phyloP scores from a whole-genome alignment of 2,113 vertebrate genomes.

The Procapra przewalskii region DNA sequence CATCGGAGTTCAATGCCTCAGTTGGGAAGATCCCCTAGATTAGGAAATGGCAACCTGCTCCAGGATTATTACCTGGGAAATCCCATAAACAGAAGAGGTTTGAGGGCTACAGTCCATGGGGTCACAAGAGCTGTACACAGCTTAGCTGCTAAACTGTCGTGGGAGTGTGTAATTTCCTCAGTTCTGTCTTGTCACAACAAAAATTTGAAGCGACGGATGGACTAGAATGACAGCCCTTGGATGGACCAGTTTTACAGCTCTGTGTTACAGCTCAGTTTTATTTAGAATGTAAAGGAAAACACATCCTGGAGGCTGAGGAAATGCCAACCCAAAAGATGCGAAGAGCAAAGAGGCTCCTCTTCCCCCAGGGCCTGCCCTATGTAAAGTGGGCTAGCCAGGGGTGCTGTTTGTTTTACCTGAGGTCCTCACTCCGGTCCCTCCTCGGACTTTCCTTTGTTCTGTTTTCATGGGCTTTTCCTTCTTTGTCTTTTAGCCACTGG shows the following conservation, averaged over 20 bases:
- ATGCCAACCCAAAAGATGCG: accelerated
- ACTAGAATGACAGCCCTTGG: not conserved
- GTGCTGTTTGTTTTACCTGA: not conserved
- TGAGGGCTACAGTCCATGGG: not conserved
- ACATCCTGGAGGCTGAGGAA: not conserved
- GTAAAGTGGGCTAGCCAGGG: not conserved
- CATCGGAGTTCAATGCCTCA: not conserved
- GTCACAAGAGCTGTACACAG: not conserved
- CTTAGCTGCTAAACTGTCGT: not conserved
- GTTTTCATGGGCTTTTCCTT: not conserved
- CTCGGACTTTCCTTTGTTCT: not conserved
- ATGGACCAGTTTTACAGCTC: not conserved
- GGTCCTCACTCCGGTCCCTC: accelerated
- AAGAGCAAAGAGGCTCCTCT: not conserved
- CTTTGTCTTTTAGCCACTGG: not conserved
- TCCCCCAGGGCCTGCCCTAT: not conserved
- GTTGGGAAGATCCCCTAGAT: not conserved
- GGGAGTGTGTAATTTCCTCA: not conserved
- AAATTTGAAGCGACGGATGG: accelerated
- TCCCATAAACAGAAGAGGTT: not conserved
- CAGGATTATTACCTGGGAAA: not conserved
- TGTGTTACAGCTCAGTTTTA: not conserved
- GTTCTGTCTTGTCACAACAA: not conserved
- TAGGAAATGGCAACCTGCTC: not conserved
- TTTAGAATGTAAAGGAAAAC: not conserved